Base-by-base conservation (phyloP, 1,140 invertebrate genomes). In the Drosophila sucinea region DNA sequence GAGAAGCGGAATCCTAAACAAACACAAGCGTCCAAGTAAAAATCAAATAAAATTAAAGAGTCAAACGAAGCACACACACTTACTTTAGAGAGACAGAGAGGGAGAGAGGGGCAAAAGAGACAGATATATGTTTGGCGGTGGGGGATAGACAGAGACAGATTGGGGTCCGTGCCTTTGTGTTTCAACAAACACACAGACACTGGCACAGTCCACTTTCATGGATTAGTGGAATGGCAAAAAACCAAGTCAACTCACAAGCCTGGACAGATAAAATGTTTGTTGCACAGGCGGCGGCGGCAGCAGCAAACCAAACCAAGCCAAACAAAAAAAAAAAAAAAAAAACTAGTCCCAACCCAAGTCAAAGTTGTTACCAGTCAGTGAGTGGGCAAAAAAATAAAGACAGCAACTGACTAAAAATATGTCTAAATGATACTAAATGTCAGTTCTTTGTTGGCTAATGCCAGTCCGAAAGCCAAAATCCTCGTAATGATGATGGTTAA, bases 1-100 rank as follows among this genome's bases (percentile, higher is more conserved):
- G 40, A 44, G n/a, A 60, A 62, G 38, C 23, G 41, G 33, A 60
- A 78, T 78, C 76, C 76, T 78, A 77, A 77, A 78, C 69, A 78
- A 78, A 78, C 77, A 78, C 77, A 79, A 79, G 64, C 54, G 56
- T 35, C 76, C 68, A 56, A 73, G 75, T 58, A 58, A 78, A 79
- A 79, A 78, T 78, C 75, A 79, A 79, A 79, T 78, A 79, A 79
- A 79, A 78, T 79, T 78, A 72, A 78, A 78, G 70, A 79, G 68
- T 79, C 69, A 73, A 79, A 65, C 76, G 76, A 67, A 79, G 64
- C 69, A 69, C 47, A 76, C 57, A 76, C 56, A 67, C 68, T 17
- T 17, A 73, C 73, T 54, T 33, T 72, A 57, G 29, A 58, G 57
- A 8, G 33, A 51, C 17, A 17, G 17, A 17, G 17, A 17, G 17